Conservation (phyloP, 2,113 vertebrate species). For the Chloropsis hardwickii region DNA sequence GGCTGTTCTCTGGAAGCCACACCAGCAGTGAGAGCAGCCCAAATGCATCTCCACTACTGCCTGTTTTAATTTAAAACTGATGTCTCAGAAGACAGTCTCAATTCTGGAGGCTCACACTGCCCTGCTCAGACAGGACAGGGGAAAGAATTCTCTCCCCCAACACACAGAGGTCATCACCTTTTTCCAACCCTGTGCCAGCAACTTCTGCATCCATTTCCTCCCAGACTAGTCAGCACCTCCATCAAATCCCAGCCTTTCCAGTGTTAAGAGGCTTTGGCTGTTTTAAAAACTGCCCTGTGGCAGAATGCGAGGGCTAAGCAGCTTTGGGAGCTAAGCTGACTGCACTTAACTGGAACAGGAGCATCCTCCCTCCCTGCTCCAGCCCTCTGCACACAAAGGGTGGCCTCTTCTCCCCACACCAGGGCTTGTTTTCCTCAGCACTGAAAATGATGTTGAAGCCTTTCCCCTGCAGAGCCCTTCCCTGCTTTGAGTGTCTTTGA, state of each 20-base stretch:
- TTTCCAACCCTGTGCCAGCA: background rate
- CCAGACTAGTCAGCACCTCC: background rate
- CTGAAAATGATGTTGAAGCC: background rate
- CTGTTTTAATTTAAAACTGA: background rate
- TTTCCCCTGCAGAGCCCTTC: background rate
- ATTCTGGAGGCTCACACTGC: background rate
- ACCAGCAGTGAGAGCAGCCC: background rate
- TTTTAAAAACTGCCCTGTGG: conserved; percentile 51
- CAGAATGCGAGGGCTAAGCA: conserved; percentile 51
- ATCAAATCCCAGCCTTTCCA: background rate
- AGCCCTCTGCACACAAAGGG: background rate
- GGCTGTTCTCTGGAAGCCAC: background rate
- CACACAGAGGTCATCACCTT: background rate
- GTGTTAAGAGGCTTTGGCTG: conserved; percentile 56
- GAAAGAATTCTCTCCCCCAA: background rate
- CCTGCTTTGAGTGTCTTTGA: background rate
- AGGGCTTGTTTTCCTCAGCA: background rate
- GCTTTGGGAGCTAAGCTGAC: conserved; percentile 61
- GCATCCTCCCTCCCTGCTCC: background rate
- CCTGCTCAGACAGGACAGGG: background rate
- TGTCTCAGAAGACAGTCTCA: background rate
- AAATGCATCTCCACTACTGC: background rate
- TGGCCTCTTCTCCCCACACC: background rate
- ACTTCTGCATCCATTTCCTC: background rate
- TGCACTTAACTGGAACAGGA: conserved; percentile 23